Base-by-base conservation (phyloP, 2,797 vertebrate genomes). In the Iguana delicatissima region DNA sequence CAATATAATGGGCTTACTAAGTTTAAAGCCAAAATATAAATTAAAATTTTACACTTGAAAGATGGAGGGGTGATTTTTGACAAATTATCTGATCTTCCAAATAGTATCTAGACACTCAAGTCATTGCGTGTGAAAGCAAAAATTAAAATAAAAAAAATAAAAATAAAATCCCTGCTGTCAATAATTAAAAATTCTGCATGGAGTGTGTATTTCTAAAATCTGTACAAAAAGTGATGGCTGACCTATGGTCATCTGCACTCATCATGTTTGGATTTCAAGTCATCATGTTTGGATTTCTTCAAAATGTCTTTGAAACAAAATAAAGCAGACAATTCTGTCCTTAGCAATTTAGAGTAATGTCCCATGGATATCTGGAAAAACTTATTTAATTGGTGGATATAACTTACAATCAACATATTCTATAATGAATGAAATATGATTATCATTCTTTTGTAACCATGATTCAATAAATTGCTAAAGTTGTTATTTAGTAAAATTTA, bases 11-110 rank as follows among this genome's bases (percentile, higher is more conserved):
- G 73, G 69, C 64, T 74, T 94, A 2, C 80, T 85, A 72, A 91
- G 84, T 95, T 94, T 93, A 89, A 73, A 91, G 89, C 92, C 82
- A 96, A 95, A 88, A 94, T 93, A 62, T 86, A 94, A 95, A 92
- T 88, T 74, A 93, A 92, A 89, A 90, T 91, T 92, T 95, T 83
- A 93, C 90, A 95, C 96, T 93, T 94, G 42, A 92, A 95, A 80
- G 76, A 93, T 69, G 91, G 91, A 76, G 87, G 95, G 84, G 46
- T 88, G 84, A 8, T 82, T 93, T 16, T 73, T 80, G 93, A 87
- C 64, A 94, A 93, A 93, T 89, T 95, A 95, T 94, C 94, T 93
- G 93, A 92, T 94, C 38, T 46, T 2, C 42, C 32, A 89, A 73
- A 89, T 94, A 93, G 84, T 85, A 91, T 90, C 93, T 88, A 67